Base-by-base conservation (phyloP, 2,113 vertebrate species). In the Smithornis capensis region DNA sequence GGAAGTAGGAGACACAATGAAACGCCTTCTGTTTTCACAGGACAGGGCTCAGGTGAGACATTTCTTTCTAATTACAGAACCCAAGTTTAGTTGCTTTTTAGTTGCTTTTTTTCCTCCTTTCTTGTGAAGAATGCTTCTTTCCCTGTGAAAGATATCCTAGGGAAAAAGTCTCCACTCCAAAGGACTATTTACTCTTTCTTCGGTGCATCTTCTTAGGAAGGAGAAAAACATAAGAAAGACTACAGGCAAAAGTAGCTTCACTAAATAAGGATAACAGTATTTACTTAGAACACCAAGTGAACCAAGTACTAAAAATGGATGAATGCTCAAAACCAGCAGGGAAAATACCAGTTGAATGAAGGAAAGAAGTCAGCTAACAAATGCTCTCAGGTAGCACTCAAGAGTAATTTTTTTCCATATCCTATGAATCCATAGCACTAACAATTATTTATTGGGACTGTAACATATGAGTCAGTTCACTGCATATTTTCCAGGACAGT, bases 21-120 rank as follows among this genome's bases (percentile, higher is more conserved):
- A 50, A 83, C 81, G 29, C 19, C 57, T 65, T 93, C 82, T 85
- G 44, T 76, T 92, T 91, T 68, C 87, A 67, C 59, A 56, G 12
- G 55, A 37, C 4, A 4, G 37, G 24, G 47, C 31, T 69, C 33
- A 89, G 69, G 65, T 90, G 62, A 89, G 63, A 83, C 65, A 60
- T 76, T 86, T 63, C 53, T 73, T 67, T 83, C 71, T 88, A 88
- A 83, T 5, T 55, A 56, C 28, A 64, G n/a, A 81, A 37, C 17
- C 4, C 19, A 83, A 49, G 33, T 50, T 71, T 68, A 63, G 27
- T 14, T 33, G 24, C 9, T 45, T 52, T n/a, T n/a, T n/a, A n/a
- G n/a, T n/a, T n/a, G n/a, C n/a, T n/a, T n/a, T n/a, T 42, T 37
- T 7, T 15, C 1, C 19, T 14, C 10, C 33, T 86, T 73, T 80